Evolutionary conservation across 2,113 vertebrate species (phyloP), one percentile per base, ranked within the genome.

Genomic region (Sprattus sprattus): DNA sequence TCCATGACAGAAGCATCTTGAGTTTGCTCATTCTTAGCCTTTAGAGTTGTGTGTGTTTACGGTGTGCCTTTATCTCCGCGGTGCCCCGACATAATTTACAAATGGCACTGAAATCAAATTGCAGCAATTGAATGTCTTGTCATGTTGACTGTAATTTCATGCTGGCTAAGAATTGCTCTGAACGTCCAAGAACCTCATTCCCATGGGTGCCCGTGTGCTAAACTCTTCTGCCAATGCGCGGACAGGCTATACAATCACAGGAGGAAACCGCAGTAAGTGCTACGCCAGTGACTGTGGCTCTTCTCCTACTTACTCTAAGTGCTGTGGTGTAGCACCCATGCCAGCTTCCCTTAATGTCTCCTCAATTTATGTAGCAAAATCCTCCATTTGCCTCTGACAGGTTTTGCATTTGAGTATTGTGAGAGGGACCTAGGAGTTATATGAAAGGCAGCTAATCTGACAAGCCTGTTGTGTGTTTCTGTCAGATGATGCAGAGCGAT

Each of bases 311-410:
- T 60, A 20, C 7, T 60, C 20, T 60, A 54, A 54, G 20, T 60
- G 54, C 20, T 60, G 18, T 22, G 22, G 54, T 20, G 54, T 22
- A 60, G 54, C 54, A 20, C 54, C 54, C 18, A 60, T 60, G 54
- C 71, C 71, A 78, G 71, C 71, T 39, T 39, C 16, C 15, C 71
- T 78, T 39, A 78, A 32, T 78, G 71, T 78, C 71, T 78, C 25
- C 15, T 28, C 9, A 78, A 71, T 71, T 78, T 39, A 78, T 32
- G 28, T 32, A 39, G 3, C 0, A 5, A 28, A 75, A 13, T 75
- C 28, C 39, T 78, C 71, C 28, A 32, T 32, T 16, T 78, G 28
- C 71, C 11, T 1, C n/a, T 78, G 71, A 78, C 71, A 44, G 71
- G 28, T 20, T 71, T 28, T 15, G 71, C 13, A 16, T 78, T 39